These are phyloP conservation scores for Hetaerina titia DNA, from an alignment of 2,888 invertebrate genomes.

Conservation along the genomic window DNA sequence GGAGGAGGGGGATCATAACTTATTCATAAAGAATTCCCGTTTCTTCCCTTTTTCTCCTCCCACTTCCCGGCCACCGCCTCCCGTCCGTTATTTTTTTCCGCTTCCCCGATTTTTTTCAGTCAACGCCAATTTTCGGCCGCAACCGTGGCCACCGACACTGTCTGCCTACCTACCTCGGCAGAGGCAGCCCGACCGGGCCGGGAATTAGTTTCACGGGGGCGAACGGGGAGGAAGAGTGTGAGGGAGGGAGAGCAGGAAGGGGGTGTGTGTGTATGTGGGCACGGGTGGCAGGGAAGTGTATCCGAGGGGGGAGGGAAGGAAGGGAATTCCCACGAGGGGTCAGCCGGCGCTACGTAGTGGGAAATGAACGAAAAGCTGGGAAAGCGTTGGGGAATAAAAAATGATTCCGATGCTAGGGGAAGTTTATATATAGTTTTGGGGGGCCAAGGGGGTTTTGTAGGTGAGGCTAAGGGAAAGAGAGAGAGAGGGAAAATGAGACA, in stretches of 20 bases:
- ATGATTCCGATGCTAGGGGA: slow-evolving; percentile 33
- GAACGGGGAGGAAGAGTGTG: not conserved
- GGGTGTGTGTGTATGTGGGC: not conserved
- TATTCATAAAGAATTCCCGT: slow-evolving; percentile 42
- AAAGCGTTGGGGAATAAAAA: slow-evolving; percentile 19
- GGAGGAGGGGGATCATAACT: not conserved
- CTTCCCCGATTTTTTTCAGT: slow-evolving; percentile 10
- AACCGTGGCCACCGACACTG: not conserved
- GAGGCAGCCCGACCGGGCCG: not conserved
- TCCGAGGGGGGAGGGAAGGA: not conserved
- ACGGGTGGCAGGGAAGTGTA: not conserved
- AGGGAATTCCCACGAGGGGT: slow-evolving; percentile 28
- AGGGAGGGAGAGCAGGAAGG: not conserved
- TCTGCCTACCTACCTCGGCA: not conserved
- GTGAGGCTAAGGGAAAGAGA: not conserved
- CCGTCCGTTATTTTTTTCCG: not conserved
- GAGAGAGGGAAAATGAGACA: not conserved
- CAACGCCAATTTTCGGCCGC: slow-evolving; percentile 55
- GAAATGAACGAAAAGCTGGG: slow-evolving; percentile 12
- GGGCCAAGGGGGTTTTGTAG: not conserved
- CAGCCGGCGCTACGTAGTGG: slow-evolving; percentile 27
- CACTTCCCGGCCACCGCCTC: not conserved
- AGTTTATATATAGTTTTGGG: not conserved
- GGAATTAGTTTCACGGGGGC: slow-evolving; percentile 41
- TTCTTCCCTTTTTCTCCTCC: slow-evolving; percentile 1